Conservation (phyloP, 2,113 vertebrate species). For the Pelodiscus sinensis region DNA sequence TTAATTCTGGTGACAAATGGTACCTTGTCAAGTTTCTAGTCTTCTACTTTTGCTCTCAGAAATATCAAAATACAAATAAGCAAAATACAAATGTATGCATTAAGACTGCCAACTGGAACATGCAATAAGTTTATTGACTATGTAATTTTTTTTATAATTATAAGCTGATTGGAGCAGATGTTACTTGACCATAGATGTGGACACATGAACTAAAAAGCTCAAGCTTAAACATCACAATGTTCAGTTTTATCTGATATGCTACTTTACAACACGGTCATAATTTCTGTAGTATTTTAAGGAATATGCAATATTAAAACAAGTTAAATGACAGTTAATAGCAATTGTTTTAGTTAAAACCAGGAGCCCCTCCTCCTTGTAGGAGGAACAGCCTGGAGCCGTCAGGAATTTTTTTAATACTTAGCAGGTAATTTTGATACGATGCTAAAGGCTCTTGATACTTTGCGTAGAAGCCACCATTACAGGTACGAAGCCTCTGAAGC, state of each 20-base stretch:
- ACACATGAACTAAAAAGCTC: neutral
- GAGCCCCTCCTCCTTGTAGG: too few relatives aligned
- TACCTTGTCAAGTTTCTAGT: neutral
- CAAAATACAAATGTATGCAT: accelerated
- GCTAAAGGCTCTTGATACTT: neutral
- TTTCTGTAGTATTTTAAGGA: neutral
- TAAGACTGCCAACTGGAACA: accelerated
- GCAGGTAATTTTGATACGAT: neutral
- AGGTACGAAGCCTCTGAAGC: accelerated
- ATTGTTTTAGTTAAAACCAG: neutral
- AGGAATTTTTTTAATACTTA: neutral
- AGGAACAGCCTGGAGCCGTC: too few relatives aligned
- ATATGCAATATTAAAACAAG: neutral
- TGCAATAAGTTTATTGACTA: accelerated
- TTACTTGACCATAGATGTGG: neutral
- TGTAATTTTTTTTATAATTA: neutral
- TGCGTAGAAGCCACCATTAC: accelerated
- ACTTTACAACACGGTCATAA: neutral
- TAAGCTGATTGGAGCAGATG: too few relatives aligned
- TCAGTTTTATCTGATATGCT: neutral
- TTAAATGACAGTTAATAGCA: neutral
- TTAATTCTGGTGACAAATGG: neutral
- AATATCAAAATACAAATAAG: neutral
- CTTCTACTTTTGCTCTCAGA: neutral
- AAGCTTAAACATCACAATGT: neutral